A percentile compares a stretch with the other conserved stretches of the same genome.
Conservation (phyloP, 35 echinoderm and acorn worm genomes). For the Heliocidaris erythrogramma region DNA sequence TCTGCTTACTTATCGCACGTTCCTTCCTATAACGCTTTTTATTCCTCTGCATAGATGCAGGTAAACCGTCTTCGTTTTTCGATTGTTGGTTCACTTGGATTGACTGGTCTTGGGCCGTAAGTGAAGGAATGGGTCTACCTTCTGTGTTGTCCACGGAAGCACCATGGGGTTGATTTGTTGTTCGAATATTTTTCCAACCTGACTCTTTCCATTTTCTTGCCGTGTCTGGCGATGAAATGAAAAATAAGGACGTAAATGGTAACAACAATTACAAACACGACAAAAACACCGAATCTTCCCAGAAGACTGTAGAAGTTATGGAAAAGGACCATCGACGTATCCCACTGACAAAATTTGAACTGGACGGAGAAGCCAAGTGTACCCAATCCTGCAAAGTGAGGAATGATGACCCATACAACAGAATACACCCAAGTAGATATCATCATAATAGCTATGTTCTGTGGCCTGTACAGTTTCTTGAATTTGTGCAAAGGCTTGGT, state of each 20-base stretch:
- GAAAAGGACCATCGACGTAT: neutral
- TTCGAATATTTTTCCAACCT: neutral
- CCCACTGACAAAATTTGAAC: conserved; percentile 60
- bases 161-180: neutral
- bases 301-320: neutral
- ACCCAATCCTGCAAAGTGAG: conserved; percentile 51
- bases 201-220: neutral
- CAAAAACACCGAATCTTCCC: neutral
- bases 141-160: neutral
- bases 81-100: neutral
- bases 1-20: neutral
- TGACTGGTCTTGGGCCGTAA: neutral
- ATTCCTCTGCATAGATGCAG: neutral
- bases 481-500: conserved; percentile 55
- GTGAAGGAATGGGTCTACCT: neutral
- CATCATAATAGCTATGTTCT: conserved; percentile 57
- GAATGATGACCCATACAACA: conserved; percentile 41
- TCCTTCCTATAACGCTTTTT: neutral
- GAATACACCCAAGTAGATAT: conserved; percentile 64
- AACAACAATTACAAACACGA: neutral
- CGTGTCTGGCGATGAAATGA: conserved; percentile 8
- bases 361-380: conserved; percentile 61
- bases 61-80: neutral
- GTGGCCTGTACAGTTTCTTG: conserved; percentile 55
- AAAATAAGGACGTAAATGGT: neutral